Conservation (phyloP, 1,140 invertebrate species). For the Drosophila ananassae region DNA sequence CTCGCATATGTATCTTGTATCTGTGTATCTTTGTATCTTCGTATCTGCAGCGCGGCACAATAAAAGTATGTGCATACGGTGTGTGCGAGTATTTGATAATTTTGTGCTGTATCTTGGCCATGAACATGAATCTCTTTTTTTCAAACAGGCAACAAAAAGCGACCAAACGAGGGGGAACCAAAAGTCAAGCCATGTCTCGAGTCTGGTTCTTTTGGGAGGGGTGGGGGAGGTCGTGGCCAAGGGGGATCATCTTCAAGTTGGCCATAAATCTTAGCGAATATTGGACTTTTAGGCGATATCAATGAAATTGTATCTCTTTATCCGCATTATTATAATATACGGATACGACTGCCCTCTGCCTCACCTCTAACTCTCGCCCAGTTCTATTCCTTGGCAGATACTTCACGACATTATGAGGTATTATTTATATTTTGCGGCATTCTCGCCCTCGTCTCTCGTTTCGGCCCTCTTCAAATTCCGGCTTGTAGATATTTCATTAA, state of each 20-base stretch:
- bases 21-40: constrained; percentile 24
- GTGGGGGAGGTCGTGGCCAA: not conserved
- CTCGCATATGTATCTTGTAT: constrained; percentile 50
- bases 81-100: constrained; percentile 74
- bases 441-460: constrained; percentile 9
- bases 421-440: constrained; percentile 72
- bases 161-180: constrained; percentile 13
- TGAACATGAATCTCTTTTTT: constrained; percentile 70
- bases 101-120: constrained; percentile 69
- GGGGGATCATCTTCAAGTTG: constrained; percentile 67
- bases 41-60: constrained; percentile 68
- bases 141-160: constrained; percentile 27
- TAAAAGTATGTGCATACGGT: constrained; percentile 44
- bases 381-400: constrained; percentile 59
- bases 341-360: constrained; percentile 50
- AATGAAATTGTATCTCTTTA: constrained; percentile 84
- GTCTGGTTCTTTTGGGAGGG: constrained; percentile 4
- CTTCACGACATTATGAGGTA: constrained; percentile 80
- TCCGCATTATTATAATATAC: constrained; percentile 84
- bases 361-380: constrained; percentile 7
- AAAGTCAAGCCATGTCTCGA: constrained; percentile 36
- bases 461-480: constrained; percentile 39
- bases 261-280: constrained; percentile 80
- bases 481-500: constrained; percentile 72
- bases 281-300: constrained; percentile 84